Conservation (phyloP, 2,888 invertebrate species). For the Microplitis manilae region DNA sequence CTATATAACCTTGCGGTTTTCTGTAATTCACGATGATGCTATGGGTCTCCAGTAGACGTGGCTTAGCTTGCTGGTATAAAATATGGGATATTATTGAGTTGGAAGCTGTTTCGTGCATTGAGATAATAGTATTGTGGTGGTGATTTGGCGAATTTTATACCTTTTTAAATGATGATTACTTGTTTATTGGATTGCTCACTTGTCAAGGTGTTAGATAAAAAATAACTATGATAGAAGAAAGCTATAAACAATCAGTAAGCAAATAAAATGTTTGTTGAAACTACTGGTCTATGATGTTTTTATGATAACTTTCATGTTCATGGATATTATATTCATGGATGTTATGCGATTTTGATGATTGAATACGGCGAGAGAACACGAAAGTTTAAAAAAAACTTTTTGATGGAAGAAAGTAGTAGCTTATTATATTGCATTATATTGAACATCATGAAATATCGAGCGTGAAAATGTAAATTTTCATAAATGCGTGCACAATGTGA, state of each 20-base stretch:
- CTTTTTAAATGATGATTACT: background rate
- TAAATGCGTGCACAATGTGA: conserved; percentile 11
- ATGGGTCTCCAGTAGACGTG: background rate
- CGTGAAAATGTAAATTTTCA: conserved; percentile 24
- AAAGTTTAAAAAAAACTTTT: background rate
- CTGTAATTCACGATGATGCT: conserved; percentile 20
- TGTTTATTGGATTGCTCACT: background rate
- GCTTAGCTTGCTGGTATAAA: too few relatives aligned
- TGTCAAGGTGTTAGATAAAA: too few relatives aligned
- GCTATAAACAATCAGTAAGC: background rate
- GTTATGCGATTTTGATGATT: background rate
- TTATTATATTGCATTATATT: background rate
- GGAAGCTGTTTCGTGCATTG: conserved; percentile 1
- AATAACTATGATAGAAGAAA: background rate
- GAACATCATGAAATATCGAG: conserved; percentile 12
- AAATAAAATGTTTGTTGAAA: background rate
- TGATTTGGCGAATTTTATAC: background rate
- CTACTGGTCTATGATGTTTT: conserved; percentile 2
- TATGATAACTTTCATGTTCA: conserved; percentile 5
- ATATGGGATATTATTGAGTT: background rate
- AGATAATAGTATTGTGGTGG: background rate
- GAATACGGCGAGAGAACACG: background rate
- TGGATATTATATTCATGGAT: background rate
- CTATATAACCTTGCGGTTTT: conserved; percentile 32
- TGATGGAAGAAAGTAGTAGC: conserved; percentile 12